Conservation (phyloP, 2,113 vertebrate species). For the Bos taurus region ARS-UCD2.0 NC_037357.1:20069001-20069500, state of each 20-base stretch:
- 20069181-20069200: neutral
- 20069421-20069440: neutral
- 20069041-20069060: neutral
- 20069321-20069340: neutral
- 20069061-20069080: neutral
- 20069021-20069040: neutral
- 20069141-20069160: neutral
- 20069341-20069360: neutral
- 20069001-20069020: neutral
- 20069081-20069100: neutral
- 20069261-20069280: neutral
- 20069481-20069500: neutral
- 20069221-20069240: neutral
- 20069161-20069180: neutral
- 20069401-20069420: neutral
- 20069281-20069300: neutral
- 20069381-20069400: neutral
- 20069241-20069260: neutral
- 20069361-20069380: neutral
- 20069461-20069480: neutral
- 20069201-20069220: neutral
- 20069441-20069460: neutral
- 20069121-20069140: neutral
- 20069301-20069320: neutral
- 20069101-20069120: neutral